Conservation (phyloP, 1,140 invertebrate genomes). For the Drosophila orena region DNA sequence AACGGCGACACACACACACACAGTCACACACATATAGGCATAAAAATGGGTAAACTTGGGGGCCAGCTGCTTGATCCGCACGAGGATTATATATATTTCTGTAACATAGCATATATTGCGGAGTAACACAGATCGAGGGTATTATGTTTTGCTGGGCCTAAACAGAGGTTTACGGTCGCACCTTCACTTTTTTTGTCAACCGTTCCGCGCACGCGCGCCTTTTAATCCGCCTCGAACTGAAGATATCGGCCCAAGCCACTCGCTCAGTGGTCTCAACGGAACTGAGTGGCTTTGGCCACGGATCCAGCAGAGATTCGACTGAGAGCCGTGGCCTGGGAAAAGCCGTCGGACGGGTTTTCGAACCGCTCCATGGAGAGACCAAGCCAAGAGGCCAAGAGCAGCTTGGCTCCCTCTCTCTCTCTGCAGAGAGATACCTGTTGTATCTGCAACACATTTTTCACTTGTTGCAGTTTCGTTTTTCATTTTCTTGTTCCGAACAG, state of each 20-base stretch:
- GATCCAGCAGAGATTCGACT: conserved; percentile 63
- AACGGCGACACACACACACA: conserved; percentile 54
- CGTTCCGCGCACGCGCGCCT: conserved; percentile 29
- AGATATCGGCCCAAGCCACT: conserved; percentile 33
- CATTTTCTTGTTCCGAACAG: conserved; percentile 72
- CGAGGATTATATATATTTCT: conserved; percentile 8
- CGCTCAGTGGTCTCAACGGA: conserved; percentile 70
- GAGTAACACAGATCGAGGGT: not conserved
- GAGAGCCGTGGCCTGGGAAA: conserved; percentile 60
- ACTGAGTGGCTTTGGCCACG: conserved; percentile 51
- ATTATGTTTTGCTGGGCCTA: conserved; percentile 6
- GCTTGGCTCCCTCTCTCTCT: conserved; percentile 39
- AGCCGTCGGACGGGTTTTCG: conserved; percentile 63
- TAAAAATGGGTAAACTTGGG: conserved; percentile 18
- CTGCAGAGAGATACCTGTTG: conserved; percentile 48
- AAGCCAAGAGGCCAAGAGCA: not conserved
- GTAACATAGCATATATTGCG: not conserved
- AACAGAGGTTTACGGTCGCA: conserved; percentile 23
- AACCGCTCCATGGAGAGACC: conserved; percentile 12
- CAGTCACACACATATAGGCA: conserved; percentile 21
- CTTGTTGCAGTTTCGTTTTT: conserved; percentile 83
- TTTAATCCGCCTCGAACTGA: conserved; percentile 13
- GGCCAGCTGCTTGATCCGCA: conserved; percentile 47
- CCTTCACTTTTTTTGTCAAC: conserved; percentile 76
- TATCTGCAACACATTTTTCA: conserved; percentile 79